phyloP scores from a whole-genome alignment of 2,888 invertebrate species.

The Calephelis perditalis region DNA sequence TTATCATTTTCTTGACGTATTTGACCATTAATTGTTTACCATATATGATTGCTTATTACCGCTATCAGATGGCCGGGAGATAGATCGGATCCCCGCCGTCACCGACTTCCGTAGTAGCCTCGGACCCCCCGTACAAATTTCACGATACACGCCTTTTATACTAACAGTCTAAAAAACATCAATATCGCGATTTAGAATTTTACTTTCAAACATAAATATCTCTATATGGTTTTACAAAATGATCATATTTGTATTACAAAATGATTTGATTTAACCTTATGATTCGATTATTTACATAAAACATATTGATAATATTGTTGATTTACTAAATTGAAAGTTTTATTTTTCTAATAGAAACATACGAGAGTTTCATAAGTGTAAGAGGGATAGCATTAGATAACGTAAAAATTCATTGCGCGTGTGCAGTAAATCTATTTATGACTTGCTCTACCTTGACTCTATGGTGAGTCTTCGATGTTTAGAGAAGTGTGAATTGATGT shows the following conservation, averaged over 20 bases:
- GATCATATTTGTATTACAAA: background rate
- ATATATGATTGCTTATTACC: conserved; percentile 60
- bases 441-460: conserved; percentile 19
- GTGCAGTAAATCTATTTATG: conserved; percentile 17
- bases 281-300: no score
- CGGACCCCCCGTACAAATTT: conserved; percentile 51
- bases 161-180: conserved; percentile 37
- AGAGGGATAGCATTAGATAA: conserved; percentile 21
- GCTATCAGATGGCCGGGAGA: conserved; percentile 61
- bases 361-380: conserved; percentile 13
- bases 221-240: background rate
- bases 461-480: conserved; percentile 20
- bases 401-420: conserved; percentile 13
- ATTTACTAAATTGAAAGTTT: background rate
- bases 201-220: conserved; percentile 32
- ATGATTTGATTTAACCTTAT: background rate
- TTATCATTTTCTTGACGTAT: conserved; percentile 8
- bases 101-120: conserved; percentile 71
- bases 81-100: conserved; percentile 65
- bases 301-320: no score
- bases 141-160: conserved; percentile 28
- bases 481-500: conserved; percentile 10
- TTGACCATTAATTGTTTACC: conserved; percentile 40
- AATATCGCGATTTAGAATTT: conserved; percentile 54
- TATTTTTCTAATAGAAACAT: background rate